phyloP scores from a whole-genome alignment of 2,888 invertebrate genomes.

The Rhagonycha lutea region DNA sequence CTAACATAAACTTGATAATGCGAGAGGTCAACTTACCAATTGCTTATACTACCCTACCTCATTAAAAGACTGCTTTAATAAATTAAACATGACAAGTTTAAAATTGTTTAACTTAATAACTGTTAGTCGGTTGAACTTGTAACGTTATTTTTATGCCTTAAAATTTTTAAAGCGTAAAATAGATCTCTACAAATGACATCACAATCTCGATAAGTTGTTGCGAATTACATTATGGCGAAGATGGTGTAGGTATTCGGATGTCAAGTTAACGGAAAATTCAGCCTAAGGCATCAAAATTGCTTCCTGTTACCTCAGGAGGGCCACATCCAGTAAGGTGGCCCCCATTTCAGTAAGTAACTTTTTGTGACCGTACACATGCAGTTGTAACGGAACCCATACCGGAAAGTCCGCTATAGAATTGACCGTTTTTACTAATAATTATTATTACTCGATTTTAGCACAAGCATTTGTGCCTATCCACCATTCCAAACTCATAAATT shows the following conservation, averaged over 20 bases:
- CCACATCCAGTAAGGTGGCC: slow-evolving; percentile 32
- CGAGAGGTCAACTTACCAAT: slow-evolving; percentile 29
- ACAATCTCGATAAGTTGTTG: slow-evolving; percentile 3
- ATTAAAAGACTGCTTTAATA: background rate
- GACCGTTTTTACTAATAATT: slow-evolving; percentile 21
- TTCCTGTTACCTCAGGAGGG: slow-evolving; percentile 39
- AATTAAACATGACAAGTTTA: background rate
- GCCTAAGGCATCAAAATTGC: slow-evolving; percentile 37
- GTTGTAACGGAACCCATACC: slow-evolving; percentile 34
- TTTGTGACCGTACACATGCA: slow-evolving; percentile 22
- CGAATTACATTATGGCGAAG: slow-evolving; percentile 14
- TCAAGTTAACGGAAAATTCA: slow-evolving; percentile 39
- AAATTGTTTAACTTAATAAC: background rate
- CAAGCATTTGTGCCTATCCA: background rate
- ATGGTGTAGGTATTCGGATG: slow-evolving; percentile 33
- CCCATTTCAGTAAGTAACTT: slow-evolving; percentile 28
- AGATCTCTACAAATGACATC: background rate
- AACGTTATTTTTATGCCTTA: background rate
- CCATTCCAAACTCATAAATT: background rate
- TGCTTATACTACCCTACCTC: slow-evolving; percentile 4
- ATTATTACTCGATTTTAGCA: background rate
- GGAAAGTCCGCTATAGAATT: slow-evolving; percentile 28
- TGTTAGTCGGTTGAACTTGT: background rate
- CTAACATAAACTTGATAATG: slow-evolving; percentile 31
- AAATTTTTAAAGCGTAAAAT: background rate